Evolutionary conservation across 1,140 invertebrate species (phyloP), one percentile per base, ranked within the genome.

Genomic region (Drosophila lini): DNA sequence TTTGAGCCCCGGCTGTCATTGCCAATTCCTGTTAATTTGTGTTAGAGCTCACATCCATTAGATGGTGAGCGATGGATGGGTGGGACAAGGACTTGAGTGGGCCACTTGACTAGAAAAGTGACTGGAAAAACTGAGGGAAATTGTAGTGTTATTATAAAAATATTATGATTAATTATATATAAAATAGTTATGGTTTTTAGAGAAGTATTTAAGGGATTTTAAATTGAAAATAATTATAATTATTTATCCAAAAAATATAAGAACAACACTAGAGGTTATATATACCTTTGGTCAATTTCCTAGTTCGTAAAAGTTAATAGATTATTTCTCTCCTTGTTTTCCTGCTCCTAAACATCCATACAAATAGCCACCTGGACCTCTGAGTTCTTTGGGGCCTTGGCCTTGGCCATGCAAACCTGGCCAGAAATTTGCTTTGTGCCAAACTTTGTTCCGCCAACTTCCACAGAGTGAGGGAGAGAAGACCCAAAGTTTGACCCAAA

Each of bases 1-100:
- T 71, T 71, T 71, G 52, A 50, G 52, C 44, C 42, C 25, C n/a
- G 55, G 41, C 74, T 78, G 67, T 74, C 67, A 47, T 60, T 59
- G 84, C 48, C 74, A 80, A 80, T 79, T 88, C 74, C 48, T 64
- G 83, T 88, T 82, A 77, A 82, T 73, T 88, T 73, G 68, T 71
- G 52, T 53, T 60, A 36, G 58, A 64, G 63, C 60, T 53, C 38
- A 31, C 53, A 32, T 15, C 58, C 61, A 52, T 62, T 62, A 64
- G 65, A 79, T 61, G 22, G 38, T 65, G 41, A 76, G 57, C 75
- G 50, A 82, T 69, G 31, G 50, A 82, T 69, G 44, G 52, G 22
- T 36, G 40, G 28, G n/a, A 57, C 50, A 22, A 22, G 19, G 19
- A 22, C 38, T 19, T 6, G 15, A n/a, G 32, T 38, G 55, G 31